Conservation (phyloP, 2,888 invertebrate species). For the Caenorhabditis sp. region DNA sequence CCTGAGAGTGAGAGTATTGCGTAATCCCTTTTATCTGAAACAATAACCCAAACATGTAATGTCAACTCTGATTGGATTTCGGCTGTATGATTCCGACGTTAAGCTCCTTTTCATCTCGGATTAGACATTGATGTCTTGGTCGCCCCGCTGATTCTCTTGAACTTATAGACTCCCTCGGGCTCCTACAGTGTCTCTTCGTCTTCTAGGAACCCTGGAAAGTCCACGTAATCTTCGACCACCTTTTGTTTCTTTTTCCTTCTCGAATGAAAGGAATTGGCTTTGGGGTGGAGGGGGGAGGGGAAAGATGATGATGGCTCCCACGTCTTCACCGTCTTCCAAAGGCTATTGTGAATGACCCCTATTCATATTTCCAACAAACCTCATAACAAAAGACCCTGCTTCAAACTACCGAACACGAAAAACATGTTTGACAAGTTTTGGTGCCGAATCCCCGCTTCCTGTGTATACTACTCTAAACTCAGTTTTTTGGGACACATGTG, state of each 20-base stretch:
- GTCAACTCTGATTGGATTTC: constrained; percentile 4
- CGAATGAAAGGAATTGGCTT: constrained; percentile 8
- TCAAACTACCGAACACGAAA: constrained; percentile 60
- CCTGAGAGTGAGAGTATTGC: neutral
- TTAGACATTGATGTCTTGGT: constrained; percentile 6
- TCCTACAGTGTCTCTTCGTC: neutral
- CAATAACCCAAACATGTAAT: constrained; percentile 43
- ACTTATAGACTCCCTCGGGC: neutral
- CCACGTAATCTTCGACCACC: constrained; percentile 24
- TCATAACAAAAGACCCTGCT: constrained; percentile 55
- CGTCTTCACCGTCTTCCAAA: neutral
- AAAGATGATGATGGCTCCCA: constrained; percentile 5
- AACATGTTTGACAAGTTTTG: constrained; percentile 64
- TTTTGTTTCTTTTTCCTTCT: constrained; percentile 14
- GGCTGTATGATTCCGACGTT: constrained; percentile 1
- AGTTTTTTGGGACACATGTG: constrained; percentile 36
- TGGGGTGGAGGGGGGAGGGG: no score
- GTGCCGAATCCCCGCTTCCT: constrained; percentile 61
- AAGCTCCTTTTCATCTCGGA: constrained; percentile 16
- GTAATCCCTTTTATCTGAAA: constrained; percentile 54
- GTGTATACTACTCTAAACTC: constrained; percentile 57
- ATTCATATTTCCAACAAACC: constrained; percentile 51
- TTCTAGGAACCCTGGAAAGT: neutral
- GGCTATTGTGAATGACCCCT: constrained; percentile 40
- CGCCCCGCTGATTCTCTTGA: constrained; percentile 34